These are phyloP conservation scores for Antheraea assamensis DNA, from an alignment of 2,888 invertebrate species.

Conservation along the genomic window DNA sequence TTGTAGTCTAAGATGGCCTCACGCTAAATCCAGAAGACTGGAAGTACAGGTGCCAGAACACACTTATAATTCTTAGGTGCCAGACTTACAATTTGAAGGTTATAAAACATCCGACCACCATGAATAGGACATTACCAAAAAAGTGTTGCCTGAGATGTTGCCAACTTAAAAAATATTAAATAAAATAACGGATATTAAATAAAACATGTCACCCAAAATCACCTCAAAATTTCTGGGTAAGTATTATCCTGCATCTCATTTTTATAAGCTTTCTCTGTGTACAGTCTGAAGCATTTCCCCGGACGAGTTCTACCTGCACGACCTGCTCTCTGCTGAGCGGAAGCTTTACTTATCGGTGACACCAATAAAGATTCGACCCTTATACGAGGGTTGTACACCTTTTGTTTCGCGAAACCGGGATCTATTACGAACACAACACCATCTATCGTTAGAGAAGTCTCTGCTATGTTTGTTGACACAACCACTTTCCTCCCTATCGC, in stretches of 20 bases:
- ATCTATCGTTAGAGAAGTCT: slow-evolving; percentile 99
- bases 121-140: no score
- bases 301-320: slow-evolving; percentile 99
- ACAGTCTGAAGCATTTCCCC: slow-evolving; percentile 97
- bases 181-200: slow-evolving; percentile 23
- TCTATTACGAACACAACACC: slow-evolving; percentile 99
- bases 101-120: no score
- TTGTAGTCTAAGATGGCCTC: no score
- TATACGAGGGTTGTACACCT: slow-evolving; percentile 92
- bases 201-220: slow-evolving; percentile 43
- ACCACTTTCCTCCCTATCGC: slow-evolving; percentile 96
- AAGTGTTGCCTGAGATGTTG: no score
- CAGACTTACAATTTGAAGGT: no score
- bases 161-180: neutral
- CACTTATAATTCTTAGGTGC: no score
- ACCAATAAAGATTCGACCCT: slow-evolving; percentile 98
- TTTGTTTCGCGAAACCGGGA: slow-evolving; percentile 99
- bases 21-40: no score
- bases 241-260: slow-evolving; percentile 99
- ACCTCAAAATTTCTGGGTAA: slow-evolving; percentile 94
- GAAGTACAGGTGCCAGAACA: no score
- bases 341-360: slow-evolving; percentile 99
- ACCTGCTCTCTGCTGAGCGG: slow-evolving; percentile 98
- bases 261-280: slow-evolving; percentile 96
- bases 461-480: slow-evolving; percentile 99